A percentile compares a stretch with the other conserved stretches of the same genome.
phyloP scores from a whole-genome alignment of 2,113 vertebrate genomes.

The Climacteris rufus region DNA sequence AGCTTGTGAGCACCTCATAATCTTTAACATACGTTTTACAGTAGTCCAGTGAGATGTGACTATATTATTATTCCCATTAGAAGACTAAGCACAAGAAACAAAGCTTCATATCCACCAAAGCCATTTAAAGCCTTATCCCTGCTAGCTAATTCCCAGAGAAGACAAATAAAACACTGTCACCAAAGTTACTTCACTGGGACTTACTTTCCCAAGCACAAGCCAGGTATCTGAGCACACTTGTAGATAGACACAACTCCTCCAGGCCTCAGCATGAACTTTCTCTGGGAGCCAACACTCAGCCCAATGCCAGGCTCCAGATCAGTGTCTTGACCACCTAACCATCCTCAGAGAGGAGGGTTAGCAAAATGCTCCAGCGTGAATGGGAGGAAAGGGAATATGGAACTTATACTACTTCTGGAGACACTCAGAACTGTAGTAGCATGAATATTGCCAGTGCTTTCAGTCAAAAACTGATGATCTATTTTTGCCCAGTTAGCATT shows the following conservation, averaged over 20 bases:
- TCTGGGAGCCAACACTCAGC: background rate
- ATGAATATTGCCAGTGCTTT: background rate
- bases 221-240: background rate
- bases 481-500: background rate
- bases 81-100: background rate
- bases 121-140: background rate
- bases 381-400: background rate
- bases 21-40: background rate
- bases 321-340: background rate
- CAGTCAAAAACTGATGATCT: background rate
- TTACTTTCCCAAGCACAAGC: background rate
- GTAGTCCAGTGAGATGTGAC: background rate
- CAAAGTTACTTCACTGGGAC: background rate
- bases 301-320: background rate
- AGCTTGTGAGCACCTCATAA: background rate
- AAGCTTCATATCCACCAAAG: background rate
- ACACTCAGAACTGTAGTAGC: background rate
- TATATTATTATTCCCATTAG: background rate
- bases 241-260: background rate
- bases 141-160: background rate
- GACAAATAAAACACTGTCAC: background rate
- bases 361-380: background rate
- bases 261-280: background rate
- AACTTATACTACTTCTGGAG: background rate
- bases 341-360: background rate